Evolutionary conservation across 2,888 invertebrate species (phyloP), one percentile per base, ranked within the genome.

Genomic region (Apamea monoglypha): DNA sequence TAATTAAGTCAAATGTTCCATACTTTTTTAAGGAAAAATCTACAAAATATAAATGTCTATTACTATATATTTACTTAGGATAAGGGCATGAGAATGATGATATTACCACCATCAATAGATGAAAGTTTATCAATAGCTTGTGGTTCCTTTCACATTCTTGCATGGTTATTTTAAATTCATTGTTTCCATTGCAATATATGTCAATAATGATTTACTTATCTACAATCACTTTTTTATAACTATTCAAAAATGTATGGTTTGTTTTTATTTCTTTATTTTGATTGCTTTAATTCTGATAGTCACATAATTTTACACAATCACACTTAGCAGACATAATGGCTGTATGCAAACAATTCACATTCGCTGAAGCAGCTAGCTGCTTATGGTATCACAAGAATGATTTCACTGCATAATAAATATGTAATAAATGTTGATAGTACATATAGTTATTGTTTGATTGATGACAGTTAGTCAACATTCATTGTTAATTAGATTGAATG

Each of bases 291-390:
- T 32, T 73, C 21, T 67, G n/a, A 44, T 44, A 21, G n/a, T 36
- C 36, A 59, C 56, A n/a, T 64, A 1, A 76, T 75, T 78, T 68
- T 14, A 75, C 74, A 81, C 32, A 78, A 73, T 68, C 36, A 81
- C 40, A 76, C 44, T 85, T 81, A 74, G 76, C 56, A 25, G 40
- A 50, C 29, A 76, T 73, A 76, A 64, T 69, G 50, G 78, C 72
- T 76, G 59, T 76, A 83, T 74, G 74, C 78, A 81, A 80, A 87
- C 83, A 88, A 82, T 78, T n/a, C 40, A 81, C 80, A 88, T 81
- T 89, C 89, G 89, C 89, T 72, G 12, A 8, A 78, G 88, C 83
- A 75, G 68, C 47, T 76, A 76, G 69, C 74, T 82, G 59, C 50
- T 66, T 81, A 71, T 53, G 59, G 75, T 73, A 67, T 72, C 61